Conservation (phyloP, 2,888 invertebrate species). For the Ophioninae sp. region DNA sequence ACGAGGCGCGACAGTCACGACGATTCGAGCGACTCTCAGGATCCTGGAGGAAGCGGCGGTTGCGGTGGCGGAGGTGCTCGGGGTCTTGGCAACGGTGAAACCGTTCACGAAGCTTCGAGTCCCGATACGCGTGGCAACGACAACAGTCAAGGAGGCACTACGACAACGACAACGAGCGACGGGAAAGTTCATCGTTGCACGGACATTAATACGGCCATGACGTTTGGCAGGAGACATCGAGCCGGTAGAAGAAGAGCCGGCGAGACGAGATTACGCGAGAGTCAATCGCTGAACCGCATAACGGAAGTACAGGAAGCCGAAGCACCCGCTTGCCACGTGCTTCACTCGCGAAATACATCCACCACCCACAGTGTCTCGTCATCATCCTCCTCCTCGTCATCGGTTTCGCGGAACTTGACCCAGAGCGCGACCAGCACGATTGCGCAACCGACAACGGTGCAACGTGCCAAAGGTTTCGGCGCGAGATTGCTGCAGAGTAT, state of each 20-base stretch:
- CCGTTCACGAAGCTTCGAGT: slow-evolving; percentile 65
- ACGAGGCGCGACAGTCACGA: slow-evolving; percentile 90
- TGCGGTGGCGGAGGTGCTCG: slow-evolving; percentile 79
- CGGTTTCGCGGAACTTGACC: slow-evolving; percentile 67
- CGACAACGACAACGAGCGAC: slow-evolving; percentile 71
- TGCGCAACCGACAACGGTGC: slow-evolving; percentile 70
- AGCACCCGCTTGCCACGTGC: slow-evolving; percentile 69
- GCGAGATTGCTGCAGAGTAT: slow-evolving; percentile 82
- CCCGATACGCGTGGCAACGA: slow-evolving; percentile 66
- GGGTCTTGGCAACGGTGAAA: slow-evolving; percentile 72
- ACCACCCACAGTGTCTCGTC: slow-evolving; percentile 55
- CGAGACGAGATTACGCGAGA: slow-evolving; percentile 88
- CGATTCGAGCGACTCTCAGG: slow-evolving; percentile 93
- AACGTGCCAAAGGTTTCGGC: slow-evolving; percentile 82
- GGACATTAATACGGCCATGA: slow-evolving; percentile 75
- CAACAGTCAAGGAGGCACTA: slow-evolving; percentile 68
- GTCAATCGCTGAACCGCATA: slow-evolving; percentile 92
- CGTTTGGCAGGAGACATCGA: slow-evolving; percentile 82
- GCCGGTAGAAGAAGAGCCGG: slow-evolving; percentile 84
- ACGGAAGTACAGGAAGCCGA: slow-evolving; percentile 92
- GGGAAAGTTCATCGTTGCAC: slow-evolving; percentile 73
- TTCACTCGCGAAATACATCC: slow-evolving; percentile 59
- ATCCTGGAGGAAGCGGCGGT: slow-evolving; percentile 83
- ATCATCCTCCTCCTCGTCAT: slow-evolving; percentile 59
- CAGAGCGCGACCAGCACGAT: slow-evolving; percentile 56